phyloP scores from a whole-genome alignment of 2,888 invertebrate genomes.

The Meloe dianella region DNA sequence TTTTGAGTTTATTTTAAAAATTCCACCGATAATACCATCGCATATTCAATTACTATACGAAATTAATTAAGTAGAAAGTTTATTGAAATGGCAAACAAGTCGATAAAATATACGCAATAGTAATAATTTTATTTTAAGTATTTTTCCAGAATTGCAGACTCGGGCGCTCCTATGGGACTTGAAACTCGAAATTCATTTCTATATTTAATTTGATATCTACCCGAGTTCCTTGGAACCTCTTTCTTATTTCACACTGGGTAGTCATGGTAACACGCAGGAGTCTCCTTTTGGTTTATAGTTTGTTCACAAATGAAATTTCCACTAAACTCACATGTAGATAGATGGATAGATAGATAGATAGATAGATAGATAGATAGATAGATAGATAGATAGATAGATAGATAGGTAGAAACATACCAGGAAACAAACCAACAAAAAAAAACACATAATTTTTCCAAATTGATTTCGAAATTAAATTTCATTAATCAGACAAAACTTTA shows the following conservation, averaged over 20 bases:
- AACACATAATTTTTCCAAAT: background rate
- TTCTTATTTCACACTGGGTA: conserved; percentile 45
- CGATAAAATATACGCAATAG: conserved; percentile 37
- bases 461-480: conserved; percentile 1
- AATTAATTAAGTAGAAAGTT: background rate
- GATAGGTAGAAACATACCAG: background rate
- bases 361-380: background rate
- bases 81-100: conserved; percentile 25
- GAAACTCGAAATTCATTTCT: conserved; percentile 51
- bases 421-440: background rate
- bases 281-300: conserved; percentile 33
- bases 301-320: conserved; percentile 27
- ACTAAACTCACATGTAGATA: background rate
- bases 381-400: no score
- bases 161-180: conserved; percentile 40
- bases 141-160: conserved; percentile 44
- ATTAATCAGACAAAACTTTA: background rate
- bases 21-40: no score
- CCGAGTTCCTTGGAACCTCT: conserved; percentile 40
- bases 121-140: conserved; percentile 50
- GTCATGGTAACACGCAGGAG: conserved; percentile 38
- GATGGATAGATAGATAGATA: background rate
- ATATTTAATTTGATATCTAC: conserved; percentile 53
- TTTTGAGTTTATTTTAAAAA: no score
- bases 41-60: no score